phyloP scores from a whole-genome alignment of 2,797 vertebrate genomes.

The Todus mexicanus region DNA sequence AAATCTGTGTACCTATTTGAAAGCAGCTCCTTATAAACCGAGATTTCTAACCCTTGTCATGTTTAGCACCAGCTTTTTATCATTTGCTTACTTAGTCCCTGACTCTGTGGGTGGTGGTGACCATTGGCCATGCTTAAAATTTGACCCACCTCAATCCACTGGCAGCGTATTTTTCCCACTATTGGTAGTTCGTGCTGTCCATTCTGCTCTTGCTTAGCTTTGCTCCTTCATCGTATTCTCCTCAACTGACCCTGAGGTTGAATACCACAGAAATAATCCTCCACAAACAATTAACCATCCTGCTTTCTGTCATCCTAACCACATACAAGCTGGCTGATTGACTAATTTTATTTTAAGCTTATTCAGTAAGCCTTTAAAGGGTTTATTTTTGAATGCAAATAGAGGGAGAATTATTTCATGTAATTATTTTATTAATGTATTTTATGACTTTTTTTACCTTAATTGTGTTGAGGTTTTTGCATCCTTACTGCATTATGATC shows the following conservation, averaged over 20 bases:
- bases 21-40: not conserved
- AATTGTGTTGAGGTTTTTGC: not conserved
- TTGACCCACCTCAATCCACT: not conserved
- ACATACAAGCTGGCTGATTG: not conserved
- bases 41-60: not conserved
- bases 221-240: not conserved
- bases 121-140: not conserved
- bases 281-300: not conserved
- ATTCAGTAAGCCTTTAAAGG: not conserved
- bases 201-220: not conserved
- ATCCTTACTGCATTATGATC: not conserved
- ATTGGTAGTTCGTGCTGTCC: not conserved
- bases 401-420: not conserved
- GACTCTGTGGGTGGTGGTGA: not conserved
- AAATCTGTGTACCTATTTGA: not conserved
- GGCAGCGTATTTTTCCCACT: not conserved
- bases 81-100: not conserved
- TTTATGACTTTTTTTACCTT: not conserved
- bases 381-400: not conserved
- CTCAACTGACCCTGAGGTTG: not conserved
- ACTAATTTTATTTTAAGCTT: not conserved
- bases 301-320: not conserved
- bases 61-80: not conserved
- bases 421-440: not conserved
- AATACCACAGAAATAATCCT: not conserved